Base-by-base conservation (phyloP, 2,797 vertebrate species). In the Lagocephalus sceleratus region DNA sequence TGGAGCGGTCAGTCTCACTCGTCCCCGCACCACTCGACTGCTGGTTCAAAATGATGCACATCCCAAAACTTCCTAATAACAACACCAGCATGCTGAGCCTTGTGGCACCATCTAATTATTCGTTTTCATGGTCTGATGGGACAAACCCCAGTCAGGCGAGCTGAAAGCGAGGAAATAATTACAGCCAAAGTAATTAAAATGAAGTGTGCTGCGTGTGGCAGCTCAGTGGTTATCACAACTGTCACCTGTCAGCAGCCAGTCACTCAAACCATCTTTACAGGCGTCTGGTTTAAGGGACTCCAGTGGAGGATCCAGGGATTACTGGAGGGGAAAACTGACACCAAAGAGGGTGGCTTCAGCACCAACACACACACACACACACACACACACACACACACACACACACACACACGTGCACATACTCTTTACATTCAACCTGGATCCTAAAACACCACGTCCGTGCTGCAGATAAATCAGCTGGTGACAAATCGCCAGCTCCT, bases 101-200 rank as follows among this genome's bases (percentile, higher is more conserved):
- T 2, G 23, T 16, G 14, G 20, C 14, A n/a, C 26, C 12, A 25
- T 53, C 5, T 22, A 43, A 35, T 32, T 22, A 21, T 50, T 50
- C 1, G 41, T 10, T 44, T 20, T 16, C n/a, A 8, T 11, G 2
- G 19, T 23, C 20, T 44, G 20, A 23, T 22, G 25, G 47, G 35
- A 41, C 14, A 32, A 32, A 22, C 19, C 43, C 17, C n/a, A 48
- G 21, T 7, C 51, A 19, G 2, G 5, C 20, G 16, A 42, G 40
- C 40, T 42, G 41, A 38, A 39, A 35, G 21, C 17, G 10, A 45
- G 47, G 38, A 51, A 44, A 51, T 38, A 51, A 35, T 58, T 16
- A 19, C 9, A 6, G 20, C 6, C 10, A 17, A 16, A 44, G 35
- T 10, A 43, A 10, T 22, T 14, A n/a, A 2, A 49, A 21, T 20